phyloP scores from a whole-genome alignment of 1,140 invertebrate species.

The Lasioglossum baleicum region DNA sequence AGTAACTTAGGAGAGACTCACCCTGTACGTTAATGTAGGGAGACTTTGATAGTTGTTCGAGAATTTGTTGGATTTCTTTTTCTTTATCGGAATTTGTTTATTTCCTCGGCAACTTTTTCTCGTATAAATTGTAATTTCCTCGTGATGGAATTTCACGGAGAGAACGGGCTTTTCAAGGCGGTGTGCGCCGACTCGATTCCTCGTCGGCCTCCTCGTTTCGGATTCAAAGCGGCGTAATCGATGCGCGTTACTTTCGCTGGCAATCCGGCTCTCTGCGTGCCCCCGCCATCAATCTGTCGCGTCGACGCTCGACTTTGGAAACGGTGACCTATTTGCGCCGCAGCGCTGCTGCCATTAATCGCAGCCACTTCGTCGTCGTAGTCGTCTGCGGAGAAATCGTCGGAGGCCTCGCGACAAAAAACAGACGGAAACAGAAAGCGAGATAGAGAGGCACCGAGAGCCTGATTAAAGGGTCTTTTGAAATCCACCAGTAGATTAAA shows the following conservation, averaged over 20 bases:
- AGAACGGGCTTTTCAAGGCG: neutral
- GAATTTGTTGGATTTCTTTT: too few species aligned
- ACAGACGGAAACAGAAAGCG: neutral
- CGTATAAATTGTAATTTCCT: too few species aligned
- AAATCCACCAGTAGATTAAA: neutral
- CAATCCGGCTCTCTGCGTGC: too few species aligned
- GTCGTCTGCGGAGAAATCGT: neutral
- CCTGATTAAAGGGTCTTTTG: slow-evolving; percentile 1
- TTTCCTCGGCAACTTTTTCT: too few species aligned
- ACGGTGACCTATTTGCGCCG: slow-evolving; percentile 1
- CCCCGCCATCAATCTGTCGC: neutral
- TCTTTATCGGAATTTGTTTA: too few species aligned
- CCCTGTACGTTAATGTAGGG: too few species aligned
- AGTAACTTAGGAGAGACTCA: too few species aligned
- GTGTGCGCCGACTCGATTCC: slow-evolving; percentile 6
- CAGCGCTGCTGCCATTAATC: neutral
- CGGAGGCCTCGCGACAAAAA: too few species aligned
- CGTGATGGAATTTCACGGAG: neutral
- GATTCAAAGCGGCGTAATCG: slow-evolving; percentile 25
- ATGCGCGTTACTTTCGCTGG: slow-evolving; percentile 26
- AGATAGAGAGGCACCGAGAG: neutral
- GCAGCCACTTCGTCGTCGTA: neutral
- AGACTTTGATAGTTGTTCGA: too few species aligned
- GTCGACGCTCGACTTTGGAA: slow-evolving; percentile 7
- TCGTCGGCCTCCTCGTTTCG: slow-evolving; percentile 13